A percentile compares a stretch with the other conserved stretches of the same genome.
phyloP scores from a whole-genome alignment of 2,113 vertebrate species.

The Pipra filicauda region DNA sequence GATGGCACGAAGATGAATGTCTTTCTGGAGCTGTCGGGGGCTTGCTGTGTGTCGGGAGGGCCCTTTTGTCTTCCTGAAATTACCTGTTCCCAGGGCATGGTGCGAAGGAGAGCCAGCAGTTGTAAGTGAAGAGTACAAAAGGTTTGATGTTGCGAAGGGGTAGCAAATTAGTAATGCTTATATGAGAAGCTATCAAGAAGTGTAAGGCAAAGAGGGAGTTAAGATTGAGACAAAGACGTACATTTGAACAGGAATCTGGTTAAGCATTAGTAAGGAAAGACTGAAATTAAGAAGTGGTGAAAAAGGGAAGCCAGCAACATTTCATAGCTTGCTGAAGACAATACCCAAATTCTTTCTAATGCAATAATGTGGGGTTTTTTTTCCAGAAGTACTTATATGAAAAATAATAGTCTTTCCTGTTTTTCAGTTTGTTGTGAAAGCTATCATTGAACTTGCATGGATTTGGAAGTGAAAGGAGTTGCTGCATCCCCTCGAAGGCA shows the following conservation, averaged over 20 bases:
- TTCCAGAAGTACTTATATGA: neutral
- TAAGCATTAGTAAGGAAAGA: neutral
- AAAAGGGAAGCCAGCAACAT: neutral
- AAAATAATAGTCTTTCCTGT: neutral
- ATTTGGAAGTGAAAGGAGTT: constrained; percentile 71
- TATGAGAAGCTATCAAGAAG: neutral
- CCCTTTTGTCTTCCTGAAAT: fast-evolving
- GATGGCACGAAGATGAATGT: fast-evolving
- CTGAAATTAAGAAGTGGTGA: fast-evolving
- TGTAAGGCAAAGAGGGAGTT: neutral
- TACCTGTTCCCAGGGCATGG: neutral
- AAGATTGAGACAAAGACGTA: neutral
- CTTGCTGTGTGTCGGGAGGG: fast-evolving
- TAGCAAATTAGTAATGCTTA: neutral
- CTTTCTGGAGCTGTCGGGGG: fast-evolving
- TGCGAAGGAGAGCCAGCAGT: neutral
- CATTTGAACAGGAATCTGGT: neutral
- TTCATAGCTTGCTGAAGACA: neutral
- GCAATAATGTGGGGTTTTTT: fast-evolving
- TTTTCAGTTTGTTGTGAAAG: neutral
- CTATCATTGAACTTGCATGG: constrained; percentile 59
- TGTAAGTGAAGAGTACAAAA: neutral
- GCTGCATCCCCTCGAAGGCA: constrained; percentile 35
- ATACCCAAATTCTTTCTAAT: neutral
- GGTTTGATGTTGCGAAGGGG: neutral